Conservation (phyloP, 1,140 invertebrate species). For the Acromyrmex heyeri region DNA sequence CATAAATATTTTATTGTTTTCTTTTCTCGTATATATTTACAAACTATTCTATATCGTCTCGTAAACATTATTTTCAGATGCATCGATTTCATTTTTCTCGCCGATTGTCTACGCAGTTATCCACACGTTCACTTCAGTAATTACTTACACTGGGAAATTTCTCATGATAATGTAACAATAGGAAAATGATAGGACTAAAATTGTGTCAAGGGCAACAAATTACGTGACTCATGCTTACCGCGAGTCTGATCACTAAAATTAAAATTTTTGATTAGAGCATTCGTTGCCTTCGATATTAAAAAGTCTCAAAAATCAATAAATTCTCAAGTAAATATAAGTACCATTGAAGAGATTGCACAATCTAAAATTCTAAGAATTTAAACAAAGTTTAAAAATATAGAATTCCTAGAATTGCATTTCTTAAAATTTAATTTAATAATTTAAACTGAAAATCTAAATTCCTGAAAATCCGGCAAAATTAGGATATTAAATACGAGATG, state of each 20-base stretch:
- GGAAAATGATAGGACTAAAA: conserved; percentile 80
- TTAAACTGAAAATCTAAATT: not conserved
- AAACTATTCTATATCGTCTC: not conserved
- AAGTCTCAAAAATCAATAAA: too few species aligned
- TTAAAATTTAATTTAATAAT: too few species aligned
- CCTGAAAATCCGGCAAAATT: not conserved
- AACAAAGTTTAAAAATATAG: too few species aligned
- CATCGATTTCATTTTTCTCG: conserved; percentile 34
- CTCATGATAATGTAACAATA: conserved; percentile 78
- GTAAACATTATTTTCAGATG: conserved; percentile 6
- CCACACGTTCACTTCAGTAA: conserved; percentile 35
- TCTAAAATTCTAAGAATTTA: too few species aligned
- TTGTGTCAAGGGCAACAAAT: conserved; percentile 80
- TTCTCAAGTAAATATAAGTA: too few species aligned
- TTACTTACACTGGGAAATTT: conserved; percentile 66
- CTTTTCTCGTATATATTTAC: not conserved
- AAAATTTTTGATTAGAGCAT: not conserved
- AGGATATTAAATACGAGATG: not conserved
- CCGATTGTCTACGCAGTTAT: not conserved
- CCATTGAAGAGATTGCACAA: too few species aligned
- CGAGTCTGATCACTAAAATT: conserved; percentile 5
- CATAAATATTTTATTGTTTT: conserved; percentile 10
- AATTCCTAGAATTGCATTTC: too few species aligned
- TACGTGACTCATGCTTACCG: conserved; percentile 64
- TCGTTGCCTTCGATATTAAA: not conserved